Percentiles rank a stretch among this genome's conserved stretches.
These are phyloP conservation scores for Lepidothrix coronata DNA, from an alignment of 2,113 vertebrate species.

Conservation along the genomic window DNA sequence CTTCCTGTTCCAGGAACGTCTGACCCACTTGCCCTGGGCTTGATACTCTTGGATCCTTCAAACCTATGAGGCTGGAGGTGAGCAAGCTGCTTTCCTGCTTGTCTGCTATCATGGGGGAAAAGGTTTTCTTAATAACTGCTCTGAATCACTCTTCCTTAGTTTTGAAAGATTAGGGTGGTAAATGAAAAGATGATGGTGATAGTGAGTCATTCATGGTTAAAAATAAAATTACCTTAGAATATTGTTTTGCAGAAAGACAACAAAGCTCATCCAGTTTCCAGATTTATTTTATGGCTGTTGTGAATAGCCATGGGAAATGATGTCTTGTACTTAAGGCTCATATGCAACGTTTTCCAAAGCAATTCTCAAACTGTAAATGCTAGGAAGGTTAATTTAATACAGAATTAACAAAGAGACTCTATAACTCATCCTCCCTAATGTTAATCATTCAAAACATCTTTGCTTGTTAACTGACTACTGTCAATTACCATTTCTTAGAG, in stretches of 20 bases:
- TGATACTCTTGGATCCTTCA: background rate
- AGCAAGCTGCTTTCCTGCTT: background rate
- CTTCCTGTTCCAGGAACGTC: background rate
- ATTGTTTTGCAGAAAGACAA: background rate
- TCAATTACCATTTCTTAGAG: conserved; percentile 30
- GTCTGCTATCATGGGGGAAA: background rate
- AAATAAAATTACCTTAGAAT: background rate
- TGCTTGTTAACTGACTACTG: conserved; percentile 42
- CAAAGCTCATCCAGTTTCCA: background rate
- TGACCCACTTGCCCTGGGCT: background rate
- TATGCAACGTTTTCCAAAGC: background rate
- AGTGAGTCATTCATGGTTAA: background rate
- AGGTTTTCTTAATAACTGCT: background rate
- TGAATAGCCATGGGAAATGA: background rate
- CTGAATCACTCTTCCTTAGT: background rate
- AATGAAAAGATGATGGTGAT: background rate
- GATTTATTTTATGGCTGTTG: background rate
- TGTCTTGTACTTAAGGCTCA: background rate
- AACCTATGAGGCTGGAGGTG: rapidly evolving
- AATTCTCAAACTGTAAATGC: background rate
- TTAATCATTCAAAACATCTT: conserved; percentile 48
- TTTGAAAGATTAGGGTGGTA: background rate
- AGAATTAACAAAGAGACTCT: conserved; percentile 3
- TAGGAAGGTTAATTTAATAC: conserved; percentile 34
- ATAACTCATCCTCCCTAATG: conserved; percentile 10